phyloP scores from a whole-genome alignment of 2,888 invertebrate genomes.

The Parthenolecanium corni region DNA sequence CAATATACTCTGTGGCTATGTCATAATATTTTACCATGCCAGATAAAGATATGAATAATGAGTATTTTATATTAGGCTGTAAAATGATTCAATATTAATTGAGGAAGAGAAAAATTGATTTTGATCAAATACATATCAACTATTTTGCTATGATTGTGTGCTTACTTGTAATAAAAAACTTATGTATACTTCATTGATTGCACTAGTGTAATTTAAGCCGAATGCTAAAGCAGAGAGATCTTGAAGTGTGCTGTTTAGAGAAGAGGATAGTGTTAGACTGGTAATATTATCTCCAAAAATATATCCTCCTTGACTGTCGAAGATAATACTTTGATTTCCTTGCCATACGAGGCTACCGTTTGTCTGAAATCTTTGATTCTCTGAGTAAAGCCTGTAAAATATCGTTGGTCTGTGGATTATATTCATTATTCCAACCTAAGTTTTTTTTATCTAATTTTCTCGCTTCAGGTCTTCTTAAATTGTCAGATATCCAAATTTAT shows the following conservation, averaged over 20 bases:
- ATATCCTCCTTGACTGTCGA: conserved; percentile 29
- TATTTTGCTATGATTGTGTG: neutral
- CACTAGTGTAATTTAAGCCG: conserved; percentile 29
- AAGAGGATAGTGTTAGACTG: conserved; percentile 27
- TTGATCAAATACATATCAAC: no score
- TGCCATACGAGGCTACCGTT: conserved; percentile 31
- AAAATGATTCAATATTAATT: neutral
- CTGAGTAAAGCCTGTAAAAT: conserved; percentile 13
- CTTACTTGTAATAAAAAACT: conserved; percentile 43
- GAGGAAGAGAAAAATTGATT: no score
- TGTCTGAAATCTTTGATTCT: conserved; percentile 26
- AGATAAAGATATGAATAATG: conserved; percentile 30
- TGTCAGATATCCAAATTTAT: no score
- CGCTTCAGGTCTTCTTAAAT: no score
- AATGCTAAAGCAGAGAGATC: conserved; percentile 30
- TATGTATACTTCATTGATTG: conserved; percentile 24
- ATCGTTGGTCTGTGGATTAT: no score
- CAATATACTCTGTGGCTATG: conserved; percentile 13
- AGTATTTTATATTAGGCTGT: conserved; percentile 33
- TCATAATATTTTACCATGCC: conserved; percentile 30
- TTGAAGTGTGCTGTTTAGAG: conserved; percentile 30
- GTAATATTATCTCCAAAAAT: conserved; percentile 27
- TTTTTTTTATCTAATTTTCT: no score
- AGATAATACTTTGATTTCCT: conserved; percentile 25
- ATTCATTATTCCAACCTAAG: no score